These are phyloP conservation scores for Vireo griseus DNA, from an alignment of 2,797 vertebrate genomes.

Conservation along the genomic window DNA sequence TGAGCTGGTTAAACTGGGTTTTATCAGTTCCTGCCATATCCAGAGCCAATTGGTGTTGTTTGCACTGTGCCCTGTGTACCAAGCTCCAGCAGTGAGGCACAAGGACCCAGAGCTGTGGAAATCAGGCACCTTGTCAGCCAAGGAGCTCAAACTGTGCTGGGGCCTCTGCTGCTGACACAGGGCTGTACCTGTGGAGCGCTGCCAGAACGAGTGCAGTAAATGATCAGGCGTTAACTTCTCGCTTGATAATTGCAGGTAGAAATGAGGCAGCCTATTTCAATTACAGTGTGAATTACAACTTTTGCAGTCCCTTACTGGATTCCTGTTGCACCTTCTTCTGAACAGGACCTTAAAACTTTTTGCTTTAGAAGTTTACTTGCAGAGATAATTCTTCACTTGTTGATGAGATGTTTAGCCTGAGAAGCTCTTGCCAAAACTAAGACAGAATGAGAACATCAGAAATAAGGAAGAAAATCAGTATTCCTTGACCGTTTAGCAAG, in stretches of 20 bases:
- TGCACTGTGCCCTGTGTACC: rapidly evolving
- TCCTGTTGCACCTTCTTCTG: background rate
- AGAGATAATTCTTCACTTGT: background rate
- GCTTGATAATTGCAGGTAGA: background rate
- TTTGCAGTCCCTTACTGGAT: background rate
- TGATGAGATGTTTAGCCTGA: background rate
- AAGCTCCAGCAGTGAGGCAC: background rate
- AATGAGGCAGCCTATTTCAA: background rate
- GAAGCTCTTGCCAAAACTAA: constrained; percentile 30
- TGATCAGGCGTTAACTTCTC: background rate
- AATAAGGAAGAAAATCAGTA: constrained; percentile 13
- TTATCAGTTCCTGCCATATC: background rate
- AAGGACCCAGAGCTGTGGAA: rapidly evolving
- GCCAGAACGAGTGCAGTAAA: background rate
- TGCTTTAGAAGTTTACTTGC: background rate
- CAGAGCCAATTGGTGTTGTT: background rate
- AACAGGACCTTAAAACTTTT: background rate
- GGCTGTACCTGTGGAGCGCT: rapidly evolving
- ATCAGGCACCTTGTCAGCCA: rapidly evolving
- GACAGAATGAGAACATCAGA: constrained; percentile 62
- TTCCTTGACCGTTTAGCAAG: background rate
- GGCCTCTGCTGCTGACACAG: rapidly evolving
- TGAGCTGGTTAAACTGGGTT: background rate
- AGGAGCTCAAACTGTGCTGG: background rate
- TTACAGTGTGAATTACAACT: background rate